Base-by-base conservation (phyloP, 2,797 vertebrate species). In the Cichlasoma orientale region DNA sequence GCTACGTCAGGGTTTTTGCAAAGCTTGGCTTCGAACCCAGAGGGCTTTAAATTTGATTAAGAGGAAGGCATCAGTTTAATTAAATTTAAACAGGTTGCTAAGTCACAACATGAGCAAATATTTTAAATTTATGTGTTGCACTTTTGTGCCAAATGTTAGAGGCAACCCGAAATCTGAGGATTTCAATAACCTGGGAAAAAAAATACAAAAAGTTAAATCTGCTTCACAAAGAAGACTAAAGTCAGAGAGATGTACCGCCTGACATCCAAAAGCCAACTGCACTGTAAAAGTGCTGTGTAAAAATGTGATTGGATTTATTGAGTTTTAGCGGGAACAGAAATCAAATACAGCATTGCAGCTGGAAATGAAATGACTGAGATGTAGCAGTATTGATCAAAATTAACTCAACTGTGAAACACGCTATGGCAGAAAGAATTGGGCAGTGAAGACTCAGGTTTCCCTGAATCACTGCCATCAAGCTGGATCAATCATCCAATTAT, bases 281-380 rank as follows among this genome's bases (percentile, higher is more conserved):
- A 23, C 4, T 57, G 27, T 44, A 27, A 80, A 76, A 36, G 56
- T 29, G 70, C 36, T 69, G 56, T 23, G 66, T 9, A 9, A 70
- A 75, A 76, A 80, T 31, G 2, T 31, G 83, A 86, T 36, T 70
- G 70, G 61, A 87, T 81, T 75, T 56, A 71, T 33, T 58, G 70
- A 53, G 33, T 69, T 89, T 78, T 41, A 69, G 73, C 3, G 1
- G 59, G 29, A 44, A 81, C 41, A 56, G 72, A 82, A 86, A 82
- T 85, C 78, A 59, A 83, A 80, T 14, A 27, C 70, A 27, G 21
- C 57, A 69, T 68, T 31, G 38, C 85, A 56, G 74, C 52, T 70
- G 80, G 78, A 63, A 82, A 83, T 79, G 58, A 88, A 85, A 90
- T 77, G 77, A 89, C 82, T 75, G 84, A 88, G 72, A 76, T 72